These are phyloP conservation scores for Gasteruption jaculator DNA, from an alignment of 2,888 invertebrate species.

Conservation along the genomic window DNA sequence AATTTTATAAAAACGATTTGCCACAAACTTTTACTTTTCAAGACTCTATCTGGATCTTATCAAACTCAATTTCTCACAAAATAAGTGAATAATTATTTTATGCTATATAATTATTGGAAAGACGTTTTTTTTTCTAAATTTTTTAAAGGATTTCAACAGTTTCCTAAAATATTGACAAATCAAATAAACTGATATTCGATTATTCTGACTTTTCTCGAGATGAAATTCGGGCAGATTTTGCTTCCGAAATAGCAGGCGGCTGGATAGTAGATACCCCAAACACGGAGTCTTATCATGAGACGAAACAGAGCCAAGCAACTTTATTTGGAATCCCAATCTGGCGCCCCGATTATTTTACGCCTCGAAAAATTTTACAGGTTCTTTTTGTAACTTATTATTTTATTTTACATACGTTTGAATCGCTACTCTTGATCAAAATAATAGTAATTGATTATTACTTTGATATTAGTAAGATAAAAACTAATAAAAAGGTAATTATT, in stretches of 20 bases:
- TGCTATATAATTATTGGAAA: too few species aligned
- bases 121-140: too few species aligned
- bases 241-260: conserved; percentile 40
- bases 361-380: conserved; percentile 40
- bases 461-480: too few species aligned
- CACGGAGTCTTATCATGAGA: conserved; percentile 31
- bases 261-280: conserved; percentile 40
- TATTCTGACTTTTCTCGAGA: conserved; percentile 7
- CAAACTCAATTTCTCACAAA: too few species aligned
- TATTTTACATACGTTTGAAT: too few species aligned
- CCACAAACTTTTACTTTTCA: too few species aligned
- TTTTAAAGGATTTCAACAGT: background rate
- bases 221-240: conserved; percentile 37
- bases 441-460: background rate
- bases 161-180: background rate
- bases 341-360: conserved; percentile 34
- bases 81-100: too few species aligned
- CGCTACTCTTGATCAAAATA: background rate
- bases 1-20: too few species aligned
- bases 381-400: background rate
- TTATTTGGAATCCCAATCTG: conserved; percentile 39
- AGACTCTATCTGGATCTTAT: too few species aligned
- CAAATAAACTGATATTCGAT: conserved; percentile 6
- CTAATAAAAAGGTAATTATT: too few species aligned
- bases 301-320: conserved; percentile 23